Conservation (phyloP, 2,888 invertebrate species). For the Leptogaster cylindrica region DNA sequence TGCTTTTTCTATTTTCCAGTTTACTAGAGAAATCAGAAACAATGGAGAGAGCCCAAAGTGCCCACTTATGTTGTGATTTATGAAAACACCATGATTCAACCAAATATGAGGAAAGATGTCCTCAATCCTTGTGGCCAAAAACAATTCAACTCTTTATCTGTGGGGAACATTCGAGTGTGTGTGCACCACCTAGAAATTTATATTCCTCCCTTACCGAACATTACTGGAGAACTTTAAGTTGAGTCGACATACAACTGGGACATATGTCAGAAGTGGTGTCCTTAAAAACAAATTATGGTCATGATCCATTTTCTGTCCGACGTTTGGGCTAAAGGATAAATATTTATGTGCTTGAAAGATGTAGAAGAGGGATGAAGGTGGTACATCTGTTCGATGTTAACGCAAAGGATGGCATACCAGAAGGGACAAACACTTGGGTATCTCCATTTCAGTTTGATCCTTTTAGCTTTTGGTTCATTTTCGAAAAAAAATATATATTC, state of each 20-base stretch:
- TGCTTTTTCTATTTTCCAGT: too few relatives aligned
- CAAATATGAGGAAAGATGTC: too few relatives aligned
- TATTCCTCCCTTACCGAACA: constrained; percentile 32
- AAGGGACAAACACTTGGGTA: constrained; percentile 18
- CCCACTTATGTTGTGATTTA: constrained; percentile 3
- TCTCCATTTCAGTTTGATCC: constrained; percentile 19
- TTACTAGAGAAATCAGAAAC: too few relatives aligned
- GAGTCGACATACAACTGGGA: constrained; percentile 27
- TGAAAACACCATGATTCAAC: not conserved
- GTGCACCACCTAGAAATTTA: constrained; percentile 37
- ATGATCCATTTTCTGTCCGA: constrained; percentile 39
- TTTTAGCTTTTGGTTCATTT: constrained; percentile 29
- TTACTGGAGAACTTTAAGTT: constrained; percentile 15
- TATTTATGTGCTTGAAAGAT: constrained; percentile 36
- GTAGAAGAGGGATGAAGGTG: constrained; percentile 19
- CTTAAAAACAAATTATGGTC: constrained; percentile 41
- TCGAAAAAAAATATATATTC: constrained; percentile 9
- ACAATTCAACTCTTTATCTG: constrained; percentile 34
- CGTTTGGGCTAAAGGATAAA: constrained; percentile 20
- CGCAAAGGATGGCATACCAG: constrained; percentile 8
- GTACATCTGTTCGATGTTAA: constrained; percentile 27
- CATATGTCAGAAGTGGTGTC: constrained; percentile 40
- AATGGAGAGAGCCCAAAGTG: too few relatives aligned
- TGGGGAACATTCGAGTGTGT: constrained; percentile 12
- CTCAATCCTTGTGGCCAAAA: constrained; percentile 1